Conservation (phyloP, 2,888 invertebrate species). For the Hyposoter dolosus region DNA sequence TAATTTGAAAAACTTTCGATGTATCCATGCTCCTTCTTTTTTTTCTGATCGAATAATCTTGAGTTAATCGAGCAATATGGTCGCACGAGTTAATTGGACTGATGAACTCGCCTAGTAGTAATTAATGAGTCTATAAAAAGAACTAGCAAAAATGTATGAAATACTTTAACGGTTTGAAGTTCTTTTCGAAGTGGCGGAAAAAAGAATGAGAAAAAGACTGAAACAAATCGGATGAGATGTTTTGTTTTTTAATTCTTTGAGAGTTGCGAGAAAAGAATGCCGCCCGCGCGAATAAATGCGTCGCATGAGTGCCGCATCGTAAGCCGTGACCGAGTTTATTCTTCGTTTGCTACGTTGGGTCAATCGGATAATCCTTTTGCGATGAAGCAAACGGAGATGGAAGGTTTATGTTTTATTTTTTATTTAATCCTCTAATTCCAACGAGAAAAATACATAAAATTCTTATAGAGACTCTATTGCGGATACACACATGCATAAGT, state of each 20-base stretch:
- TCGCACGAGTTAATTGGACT: conserved; percentile 4
- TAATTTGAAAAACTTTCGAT: background rate
- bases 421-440: conserved; percentile 27
- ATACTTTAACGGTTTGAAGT: conserved; percentile 34
- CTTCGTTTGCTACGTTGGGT: conserved; percentile 53
- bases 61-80: background rate
- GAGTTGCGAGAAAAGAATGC: conserved; percentile 54
- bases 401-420: conserved; percentile 34
- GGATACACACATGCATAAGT: background rate
- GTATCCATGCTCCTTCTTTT: background rate
- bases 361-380: conserved; percentile 65
- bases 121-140: conserved; percentile 35
- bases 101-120: conserved; percentile 33
- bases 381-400: conserved; percentile 47
- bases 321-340: conserved; percentile 67
- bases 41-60: background rate
- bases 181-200: background rate
- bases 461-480: conserved; percentile 4
- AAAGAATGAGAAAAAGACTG: conserved; percentile 15
- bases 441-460: conserved; percentile 42
- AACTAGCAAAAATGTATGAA: background rate
- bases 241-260: conserved; percentile 27
- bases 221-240: conserved; percentile 23
- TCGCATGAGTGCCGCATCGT: conserved; percentile 31
- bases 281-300: conserved; percentile 48